Conservation (phyloP, 2,888 invertebrate genomes). For the Drosophila pseudotalamancana region DNA sequence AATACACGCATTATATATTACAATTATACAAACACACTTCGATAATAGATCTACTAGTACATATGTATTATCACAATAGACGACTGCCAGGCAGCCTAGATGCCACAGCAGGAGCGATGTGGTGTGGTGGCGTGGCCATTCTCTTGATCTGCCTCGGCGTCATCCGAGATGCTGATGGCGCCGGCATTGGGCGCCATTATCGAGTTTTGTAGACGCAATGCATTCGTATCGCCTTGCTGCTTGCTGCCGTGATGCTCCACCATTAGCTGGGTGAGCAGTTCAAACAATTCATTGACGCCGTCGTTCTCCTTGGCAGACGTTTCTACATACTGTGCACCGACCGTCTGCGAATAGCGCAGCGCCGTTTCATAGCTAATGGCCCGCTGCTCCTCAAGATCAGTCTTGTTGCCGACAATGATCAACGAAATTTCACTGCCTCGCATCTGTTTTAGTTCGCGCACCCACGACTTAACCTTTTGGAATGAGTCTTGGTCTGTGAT, state of each 20-base stretch:
- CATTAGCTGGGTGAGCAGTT: conserved; percentile 93
- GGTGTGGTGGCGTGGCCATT: conserved; percentile 10
- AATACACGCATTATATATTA: conserved; percentile 55
- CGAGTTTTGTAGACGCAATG: conserved; percentile 50
- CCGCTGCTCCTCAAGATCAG: conserved; percentile 96
- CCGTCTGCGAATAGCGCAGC: conserved; percentile 94
- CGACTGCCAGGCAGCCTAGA: conserved; percentile 54
- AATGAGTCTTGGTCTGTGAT: conserved; percentile 99
- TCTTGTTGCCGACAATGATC: conserved; percentile 98
- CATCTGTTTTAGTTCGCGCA: conserved; percentile 98
- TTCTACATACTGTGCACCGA: conserved; percentile 96
- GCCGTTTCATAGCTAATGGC: conserved; percentile 94
- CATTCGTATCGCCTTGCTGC: conserved; percentile 61
- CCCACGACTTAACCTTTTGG: conserved; percentile 99
- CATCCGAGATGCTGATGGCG: conserved; percentile 50
- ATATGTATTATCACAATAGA: conserved; percentile 69
- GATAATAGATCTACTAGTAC: conserved; percentile 60
- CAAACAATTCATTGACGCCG: conserved; percentile 95
- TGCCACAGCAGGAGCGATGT: conserved; percentile 70
- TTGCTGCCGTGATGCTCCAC: conserved; percentile 63
- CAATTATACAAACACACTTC: conserved; percentile 64
- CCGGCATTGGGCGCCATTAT: conserved; percentile 21
- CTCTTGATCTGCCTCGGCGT: conserved; percentile 41
- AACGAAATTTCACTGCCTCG: conserved; percentile 96
- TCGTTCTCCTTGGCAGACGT: conserved; percentile 97